Evolutionary conservation across 2,888 invertebrate species (phyloP).

Genomic region (Suillia variegata): DNA sequence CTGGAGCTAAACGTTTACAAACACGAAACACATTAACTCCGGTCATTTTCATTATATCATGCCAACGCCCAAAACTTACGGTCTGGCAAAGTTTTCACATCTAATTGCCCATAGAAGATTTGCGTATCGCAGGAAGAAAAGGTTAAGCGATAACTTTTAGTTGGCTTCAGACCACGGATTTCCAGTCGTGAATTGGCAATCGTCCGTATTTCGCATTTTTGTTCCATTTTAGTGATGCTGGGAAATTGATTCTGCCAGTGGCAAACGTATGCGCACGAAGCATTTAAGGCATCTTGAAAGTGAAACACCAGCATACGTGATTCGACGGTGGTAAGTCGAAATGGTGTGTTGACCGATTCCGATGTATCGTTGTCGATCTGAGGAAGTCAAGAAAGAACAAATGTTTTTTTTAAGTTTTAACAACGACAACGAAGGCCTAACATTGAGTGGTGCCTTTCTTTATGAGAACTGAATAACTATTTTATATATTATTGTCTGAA

Average conservation of each 20-base stretch:
- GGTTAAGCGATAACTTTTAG: slow-evolving; percentile 48
- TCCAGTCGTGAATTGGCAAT: slow-evolving; percentile 47
- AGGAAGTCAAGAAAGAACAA: neutral
- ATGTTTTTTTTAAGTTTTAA: no score
- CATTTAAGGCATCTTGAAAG: slow-evolving; percentile 49
- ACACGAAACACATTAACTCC: neutral
- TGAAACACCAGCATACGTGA: slow-evolving; percentile 54
- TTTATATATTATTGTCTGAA: no score
- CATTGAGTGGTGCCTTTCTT: no score
- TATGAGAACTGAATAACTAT: no score
- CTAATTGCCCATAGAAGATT: slow-evolving; percentile 52
- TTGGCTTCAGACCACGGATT: slow-evolving; percentile 47
- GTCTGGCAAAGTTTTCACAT: slow-evolving; percentile 56
- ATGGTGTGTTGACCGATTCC: slow-evolving; percentile 49
- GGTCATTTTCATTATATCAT: neutral
- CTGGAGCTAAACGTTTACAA: slow-evolving; percentile 54
- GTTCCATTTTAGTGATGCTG: slow-evolving; percentile 44
- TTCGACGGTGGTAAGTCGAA: slow-evolving; percentile 50
- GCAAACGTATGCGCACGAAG: slow-evolving; percentile 52
- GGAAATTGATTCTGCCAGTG: slow-evolving; percentile 45
- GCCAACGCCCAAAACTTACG: slow-evolving; percentile 42
- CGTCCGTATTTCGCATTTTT: slow-evolving; percentile 44
- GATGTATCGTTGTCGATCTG: slow-evolving; percentile 57
- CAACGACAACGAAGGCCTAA: neutral
- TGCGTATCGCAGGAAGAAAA: slow-evolving; percentile 53